phyloP scores from a whole-genome alignment of 2,888 invertebrate species.

The Falcaria lacertinaria region DNA sequence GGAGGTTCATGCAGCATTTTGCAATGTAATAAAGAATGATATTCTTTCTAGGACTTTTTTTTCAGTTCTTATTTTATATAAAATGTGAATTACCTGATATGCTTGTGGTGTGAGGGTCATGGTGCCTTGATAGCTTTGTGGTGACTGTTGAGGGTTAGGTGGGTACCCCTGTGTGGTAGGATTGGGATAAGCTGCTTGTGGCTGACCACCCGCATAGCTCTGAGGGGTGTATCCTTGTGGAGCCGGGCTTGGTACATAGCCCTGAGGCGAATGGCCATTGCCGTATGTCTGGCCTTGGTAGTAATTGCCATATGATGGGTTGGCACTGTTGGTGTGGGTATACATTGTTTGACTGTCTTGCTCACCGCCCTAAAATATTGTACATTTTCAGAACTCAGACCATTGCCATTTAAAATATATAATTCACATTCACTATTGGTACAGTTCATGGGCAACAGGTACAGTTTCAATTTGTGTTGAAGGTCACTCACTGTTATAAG shows the following conservation, averaged over 20 bases:
- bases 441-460: no score
- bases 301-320: conserved; percentile 65
- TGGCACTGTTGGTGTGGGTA: conserved; percentile 64
- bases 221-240: conserved; percentile 69
- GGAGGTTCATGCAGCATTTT: no score
- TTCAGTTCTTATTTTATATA: no score
- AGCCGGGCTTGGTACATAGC: conserved; percentile 56
- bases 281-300: conserved; percentile 72
- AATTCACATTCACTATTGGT: no score
- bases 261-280: conserved; percentile 71
- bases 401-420: no score
- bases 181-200: conserved; percentile 51
- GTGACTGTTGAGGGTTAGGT: conserved; percentile 63
- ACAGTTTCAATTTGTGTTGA: no score
- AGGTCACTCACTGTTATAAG: no score
- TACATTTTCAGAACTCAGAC: neutral
- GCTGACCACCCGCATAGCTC: conserved; percentile 53
- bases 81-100: conserved; percentile 74
- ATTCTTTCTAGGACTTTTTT: no score
- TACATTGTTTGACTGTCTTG: conserved; percentile 69
- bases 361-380: conserved; percentile 61
- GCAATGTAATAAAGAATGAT: no score
- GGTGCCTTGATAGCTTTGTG: conserved; percentile 64
- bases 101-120: conserved; percentile 73
- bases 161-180: conserved; percentile 62